Evolutionary conservation across 2,888 invertebrate species (phyloP).

Genomic region (Mesochorus sp.): DNA sequence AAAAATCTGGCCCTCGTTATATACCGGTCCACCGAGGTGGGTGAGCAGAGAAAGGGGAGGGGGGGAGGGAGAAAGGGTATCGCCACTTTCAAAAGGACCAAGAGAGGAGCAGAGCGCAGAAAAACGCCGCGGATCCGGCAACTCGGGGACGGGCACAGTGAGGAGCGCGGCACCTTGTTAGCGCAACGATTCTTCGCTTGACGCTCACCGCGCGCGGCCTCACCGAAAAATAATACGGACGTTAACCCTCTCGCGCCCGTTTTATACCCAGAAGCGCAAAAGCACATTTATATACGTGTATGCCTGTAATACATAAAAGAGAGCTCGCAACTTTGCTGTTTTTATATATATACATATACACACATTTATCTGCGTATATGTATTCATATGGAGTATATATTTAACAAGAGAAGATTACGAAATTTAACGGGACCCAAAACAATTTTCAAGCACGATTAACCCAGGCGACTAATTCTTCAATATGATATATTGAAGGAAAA

Average conservation of each 20-base stretch:
- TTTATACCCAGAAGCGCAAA: constrained; percentile 42
- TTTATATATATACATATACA: background rate
- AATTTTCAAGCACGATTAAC: too few relatives aligned
- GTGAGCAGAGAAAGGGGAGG: constrained; percentile 16
- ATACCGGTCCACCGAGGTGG: constrained; percentile 60
- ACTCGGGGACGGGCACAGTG: constrained; percentile 62
- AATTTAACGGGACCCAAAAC: too few relatives aligned
- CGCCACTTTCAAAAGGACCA: constrained; percentile 71
- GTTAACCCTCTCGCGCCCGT: constrained; percentile 73
- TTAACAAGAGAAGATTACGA: too few relatives aligned
- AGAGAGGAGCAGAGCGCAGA: constrained; percentile 68
- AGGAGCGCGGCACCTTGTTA: constrained; percentile 80
- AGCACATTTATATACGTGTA: background rate
- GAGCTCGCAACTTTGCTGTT: too few relatives aligned
- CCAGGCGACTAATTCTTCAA: too few relatives aligned
- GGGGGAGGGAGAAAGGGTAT: constrained; percentile 35
- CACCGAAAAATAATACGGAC: constrained; percentile 79
- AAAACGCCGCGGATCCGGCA: constrained; percentile 72
- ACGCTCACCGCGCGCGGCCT: constrained; percentile 71
- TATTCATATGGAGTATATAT: too few relatives aligned
- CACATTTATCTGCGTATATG: too few relatives aligned
- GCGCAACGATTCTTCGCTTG: constrained; percentile 78
- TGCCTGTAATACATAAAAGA: too few relatives aligned
- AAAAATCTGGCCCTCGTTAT: constrained; percentile 79
- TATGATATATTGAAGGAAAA: too few relatives aligned